Evolutionary conservation across 2,888 invertebrate species (phyloP), one percentile per base, ranked within the genome.

Genomic region (Melieria omissa): DNA sequence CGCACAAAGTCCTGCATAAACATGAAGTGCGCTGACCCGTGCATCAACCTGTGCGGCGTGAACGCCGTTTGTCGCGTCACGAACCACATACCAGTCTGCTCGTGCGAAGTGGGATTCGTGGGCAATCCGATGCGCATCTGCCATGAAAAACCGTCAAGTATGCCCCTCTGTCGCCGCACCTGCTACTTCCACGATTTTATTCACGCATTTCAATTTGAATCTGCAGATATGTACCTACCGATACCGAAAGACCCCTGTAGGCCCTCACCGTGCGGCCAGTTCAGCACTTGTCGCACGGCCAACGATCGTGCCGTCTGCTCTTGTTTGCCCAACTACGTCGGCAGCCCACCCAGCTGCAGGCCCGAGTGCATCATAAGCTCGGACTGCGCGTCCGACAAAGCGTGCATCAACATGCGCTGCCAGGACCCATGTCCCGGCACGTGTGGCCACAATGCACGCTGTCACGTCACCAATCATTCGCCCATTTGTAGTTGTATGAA

Each of bases 21-120:
- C 83, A 93, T 93, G 86, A 95, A 94, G 88, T 96, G 96, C 84
- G 90, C 89, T 80, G 92, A 95, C 88, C 95, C 95, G 29, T 96
- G 95, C 82, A 90, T 91, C 45, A 93, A 93, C 78, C 92, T 93
- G 47, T 95, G 95, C 83, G 95, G 95, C 63, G 88, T 93, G 78
- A 94, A 95, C 84, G 93, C 95, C 5, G 91, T 93, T 85, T 96
- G 96, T 84, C 91, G 91, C 68, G 94, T 95, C 4, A 89, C 91
- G 79, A 94, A 95, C 85, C 96, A 96, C 85, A 91, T 93, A 67
- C 95, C 96, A 4, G 90, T 92, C 45, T 95, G 95, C 81, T 90
- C 90, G 65, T 95, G 95, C 84, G 82, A 91, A 63, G 87, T 90
- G 58, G 93, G 93, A 77, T 93, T 91, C 81, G 92, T 92, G 74